Evolutionary conservation across 2,113 vertebrate species (phyloP).

Genomic region (Hippocampus mohnikei): DNA sequence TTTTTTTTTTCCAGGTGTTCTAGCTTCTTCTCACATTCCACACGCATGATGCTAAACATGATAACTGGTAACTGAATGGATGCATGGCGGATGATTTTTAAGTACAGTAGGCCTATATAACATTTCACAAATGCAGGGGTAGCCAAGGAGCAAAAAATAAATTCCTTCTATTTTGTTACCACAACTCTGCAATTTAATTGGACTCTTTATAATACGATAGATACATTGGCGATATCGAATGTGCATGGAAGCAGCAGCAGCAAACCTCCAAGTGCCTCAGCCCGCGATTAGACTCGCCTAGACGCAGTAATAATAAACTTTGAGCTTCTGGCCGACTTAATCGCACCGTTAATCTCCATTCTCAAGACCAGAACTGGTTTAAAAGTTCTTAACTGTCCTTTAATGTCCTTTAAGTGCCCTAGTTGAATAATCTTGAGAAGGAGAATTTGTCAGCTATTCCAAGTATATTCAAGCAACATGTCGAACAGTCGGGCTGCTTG

Average conservation of each 20-base stretch:
- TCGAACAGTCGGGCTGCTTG: slow-evolving; percentile 8
- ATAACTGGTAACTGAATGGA: not conserved
- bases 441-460: slow-evolving; percentile 27
- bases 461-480: slow-evolving; percentile 3
- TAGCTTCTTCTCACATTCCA: not conserved
- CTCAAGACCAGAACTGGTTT: slow-evolving; percentile 26
- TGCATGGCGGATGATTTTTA: not conserved
- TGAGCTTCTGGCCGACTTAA: slow-evolving; percentile 46
- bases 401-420: slow-evolving; percentile 39
- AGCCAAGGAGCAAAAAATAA: not conserved
- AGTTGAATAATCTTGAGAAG: slow-evolving; percentile 17
- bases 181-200: slow-evolving; percentile 28
- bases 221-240: slow-evolving; percentile 46
- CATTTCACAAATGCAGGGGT: not conserved
- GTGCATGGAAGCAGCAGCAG: slow-evolving; percentile 62
- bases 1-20: not conserved
- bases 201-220: slow-evolving; percentile 65
- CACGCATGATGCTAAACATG: not conserved
- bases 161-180: not conserved
- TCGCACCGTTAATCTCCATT: slow-evolving; percentile 46
- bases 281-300: slow-evolving; percentile 62
- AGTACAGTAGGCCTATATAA: not conserved
- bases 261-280: slow-evolving; percentile 43
- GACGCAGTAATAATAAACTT: slow-evolving; percentile 68
- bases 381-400: slow-evolving; percentile 38